Conservation (phyloP, 2,797 vertebrate genomes). For the Falco concolor region DNA sequence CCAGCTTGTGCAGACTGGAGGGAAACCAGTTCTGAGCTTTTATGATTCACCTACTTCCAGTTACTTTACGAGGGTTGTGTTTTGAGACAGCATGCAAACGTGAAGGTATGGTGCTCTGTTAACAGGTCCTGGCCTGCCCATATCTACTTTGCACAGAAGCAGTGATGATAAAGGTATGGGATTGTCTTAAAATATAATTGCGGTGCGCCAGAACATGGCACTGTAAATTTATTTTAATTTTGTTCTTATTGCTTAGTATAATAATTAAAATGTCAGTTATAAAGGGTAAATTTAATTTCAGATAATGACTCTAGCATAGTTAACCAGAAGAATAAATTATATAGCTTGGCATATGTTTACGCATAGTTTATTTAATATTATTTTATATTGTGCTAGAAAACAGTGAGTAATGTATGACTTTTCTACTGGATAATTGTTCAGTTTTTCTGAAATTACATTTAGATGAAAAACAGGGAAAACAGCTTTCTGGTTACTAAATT, state of each 20-base stretch:
- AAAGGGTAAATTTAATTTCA: not conserved
- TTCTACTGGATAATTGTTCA: not conserved
- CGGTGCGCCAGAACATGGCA: not conserved
- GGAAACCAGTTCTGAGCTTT: not conserved
- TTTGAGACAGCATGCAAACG: not conserved
- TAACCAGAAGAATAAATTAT: not conserved
- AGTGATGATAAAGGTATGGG: slow-evolving; percentile 67
- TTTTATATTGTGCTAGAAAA: not conserved
- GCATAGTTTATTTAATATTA: not conserved
- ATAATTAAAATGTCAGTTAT: not conserved
- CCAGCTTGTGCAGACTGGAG: not conserved
- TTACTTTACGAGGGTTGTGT: not conserved
- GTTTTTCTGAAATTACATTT: not conserved
- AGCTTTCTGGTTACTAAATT: not conserved
- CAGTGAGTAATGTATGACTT: not conserved
- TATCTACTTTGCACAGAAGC: slow-evolving; percentile 75
- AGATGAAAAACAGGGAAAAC: not conserved
- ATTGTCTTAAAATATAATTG: not conserved
- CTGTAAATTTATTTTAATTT: not conserved
- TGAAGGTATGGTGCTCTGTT: slow-evolving; percentile 13
- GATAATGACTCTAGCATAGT: not conserved
- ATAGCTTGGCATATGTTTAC: not conserved
- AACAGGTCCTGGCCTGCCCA: slow-evolving; percentile 88
- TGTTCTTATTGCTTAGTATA: not conserved
- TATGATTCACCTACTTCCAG: not conserved